phyloP scores from a whole-genome alignment of 2,797 vertebrate genomes.

The Threskiornis aethiopicus region DNA sequence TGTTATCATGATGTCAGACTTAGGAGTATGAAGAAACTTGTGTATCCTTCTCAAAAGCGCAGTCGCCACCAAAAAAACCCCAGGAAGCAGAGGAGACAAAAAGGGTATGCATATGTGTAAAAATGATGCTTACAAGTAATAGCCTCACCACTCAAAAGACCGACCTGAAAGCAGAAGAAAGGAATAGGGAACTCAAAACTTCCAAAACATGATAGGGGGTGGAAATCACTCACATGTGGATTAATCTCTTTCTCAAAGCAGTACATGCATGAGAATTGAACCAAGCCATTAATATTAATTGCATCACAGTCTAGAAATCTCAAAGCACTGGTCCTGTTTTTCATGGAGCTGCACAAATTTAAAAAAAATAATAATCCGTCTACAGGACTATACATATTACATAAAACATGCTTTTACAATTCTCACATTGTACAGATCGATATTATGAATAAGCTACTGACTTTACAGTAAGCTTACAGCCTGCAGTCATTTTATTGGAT shows the following conservation, averaged over 20 bases:
- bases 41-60: not conserved
- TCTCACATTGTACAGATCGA: not conserved
- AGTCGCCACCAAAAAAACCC: not conserved
- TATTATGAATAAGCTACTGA: not conserved
- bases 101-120: not conserved
- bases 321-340: not conserved
- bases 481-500: not conserved
- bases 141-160: not conserved
- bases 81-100: not conserved
- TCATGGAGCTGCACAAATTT: not conserved
- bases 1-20: not conserved
- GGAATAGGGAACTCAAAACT: not conserved
- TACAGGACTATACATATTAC: not conserved
- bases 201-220: not conserved
- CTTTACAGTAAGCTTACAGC: not conserved
- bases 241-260: not conserved
- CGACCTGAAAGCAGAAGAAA: not conserved
- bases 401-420: not conserved
- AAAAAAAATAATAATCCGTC: not conserved
- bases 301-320: not conserved
- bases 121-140: not conserved
- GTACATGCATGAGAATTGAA: not conserved
- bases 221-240: not conserved
- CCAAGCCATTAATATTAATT: not conserved
- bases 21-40: not conserved